These are phyloP conservation scores for Ornithoptera alexandrae DNA, from an alignment of 2,888 invertebrate genomes.

Conservation along the genomic window DNA sequence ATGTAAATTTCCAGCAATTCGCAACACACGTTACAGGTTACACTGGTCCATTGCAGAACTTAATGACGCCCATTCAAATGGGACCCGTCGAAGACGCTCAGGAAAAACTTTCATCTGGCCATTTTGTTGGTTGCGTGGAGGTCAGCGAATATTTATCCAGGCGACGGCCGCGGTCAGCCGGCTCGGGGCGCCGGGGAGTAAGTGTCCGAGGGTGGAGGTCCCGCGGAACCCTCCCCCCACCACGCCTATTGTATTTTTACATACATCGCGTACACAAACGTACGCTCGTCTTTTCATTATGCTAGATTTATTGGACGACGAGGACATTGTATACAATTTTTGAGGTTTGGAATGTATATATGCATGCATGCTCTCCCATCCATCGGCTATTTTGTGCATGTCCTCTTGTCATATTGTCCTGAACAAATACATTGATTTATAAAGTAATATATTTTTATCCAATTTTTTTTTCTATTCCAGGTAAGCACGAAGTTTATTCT, in stretches of 20 bases:
- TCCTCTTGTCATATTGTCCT: background rate
- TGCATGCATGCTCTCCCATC: background rate
- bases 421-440: background rate
- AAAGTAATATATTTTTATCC: background rate
- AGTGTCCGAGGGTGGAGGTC: no score
- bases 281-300: slow-evolving; percentile 37
- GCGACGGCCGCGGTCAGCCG: slow-evolving; percentile 53
- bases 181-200: slow-evolving; percentile 37
- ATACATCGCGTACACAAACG: slow-evolving; percentile 43
- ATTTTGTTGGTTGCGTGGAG: slow-evolving; percentile 41
- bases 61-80: background rate
- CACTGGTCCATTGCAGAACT: slow-evolving; percentile 2
- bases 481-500: slow-evolving; percentile 49
- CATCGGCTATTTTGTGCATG: slow-evolving; percentile 26
- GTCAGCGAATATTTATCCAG: slow-evolving; percentile 50
- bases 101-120: slow-evolving; percentile 22
- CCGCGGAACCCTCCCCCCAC: no score
- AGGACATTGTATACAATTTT: slow-evolving; percentile 33
- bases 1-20: no score
- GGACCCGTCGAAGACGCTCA: slow-evolving; percentile 6
- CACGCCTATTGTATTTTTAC: slow-evolving; percentile 32
- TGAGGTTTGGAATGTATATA: slow-evolving; percentile 15
- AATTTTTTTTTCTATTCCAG: slow-evolving; percentile 47
- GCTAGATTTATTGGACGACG: slow-evolving; percentile 37
- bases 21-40: background rate